phyloP scores from a whole-genome alignment of 2,797 vertebrate genomes.

The Myoxocephalus aenaeus region DNA sequence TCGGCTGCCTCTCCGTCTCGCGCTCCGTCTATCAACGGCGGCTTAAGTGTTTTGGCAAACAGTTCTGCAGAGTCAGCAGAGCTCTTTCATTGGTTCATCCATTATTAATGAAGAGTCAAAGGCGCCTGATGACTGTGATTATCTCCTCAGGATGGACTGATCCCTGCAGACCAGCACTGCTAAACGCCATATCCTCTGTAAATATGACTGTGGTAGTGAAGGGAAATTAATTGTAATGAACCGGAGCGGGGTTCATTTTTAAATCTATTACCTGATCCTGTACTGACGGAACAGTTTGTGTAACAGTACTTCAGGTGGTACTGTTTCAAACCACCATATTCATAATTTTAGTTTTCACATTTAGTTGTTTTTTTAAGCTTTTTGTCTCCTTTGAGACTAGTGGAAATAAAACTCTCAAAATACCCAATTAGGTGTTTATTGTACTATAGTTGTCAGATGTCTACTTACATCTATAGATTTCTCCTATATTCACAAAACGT shows the following conservation, averaged over 20 bases:
- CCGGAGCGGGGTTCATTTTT: neutral
- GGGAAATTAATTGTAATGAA: slow-evolving; percentile 11
- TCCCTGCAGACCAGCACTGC: slow-evolving; percentile 39
- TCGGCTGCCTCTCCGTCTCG: slow-evolving; percentile 14
- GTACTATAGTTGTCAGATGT: neutral
- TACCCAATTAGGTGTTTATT: too few species aligned
- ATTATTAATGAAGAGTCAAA: slow-evolving; percentile 72
- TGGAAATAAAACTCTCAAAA: neutral
- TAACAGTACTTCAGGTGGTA: too few species aligned
- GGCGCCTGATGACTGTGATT: slow-evolving; percentile 69
- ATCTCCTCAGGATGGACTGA: slow-evolving; percentile 53
- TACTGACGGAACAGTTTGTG: neutral
- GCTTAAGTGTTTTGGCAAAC: slow-evolving; percentile 62
- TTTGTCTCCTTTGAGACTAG: neutral
- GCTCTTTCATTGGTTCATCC: slow-evolving; percentile 53
- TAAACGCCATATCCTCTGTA: slow-evolving; percentile 31
- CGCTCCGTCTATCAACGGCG: slow-evolving; percentile 46
- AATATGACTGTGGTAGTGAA: neutral
- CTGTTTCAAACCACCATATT: neutral
- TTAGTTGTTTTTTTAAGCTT: too few species aligned
- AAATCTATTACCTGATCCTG: neutral
- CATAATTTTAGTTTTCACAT: too few species aligned
- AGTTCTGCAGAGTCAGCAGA: slow-evolving; percentile 61
- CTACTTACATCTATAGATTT: neutral
- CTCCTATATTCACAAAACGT: neutral